These are phyloP conservation scores for Argyrosomus regius DNA, from an alignment of 2,797 vertebrate species.

Conservation along the genomic window DNA sequence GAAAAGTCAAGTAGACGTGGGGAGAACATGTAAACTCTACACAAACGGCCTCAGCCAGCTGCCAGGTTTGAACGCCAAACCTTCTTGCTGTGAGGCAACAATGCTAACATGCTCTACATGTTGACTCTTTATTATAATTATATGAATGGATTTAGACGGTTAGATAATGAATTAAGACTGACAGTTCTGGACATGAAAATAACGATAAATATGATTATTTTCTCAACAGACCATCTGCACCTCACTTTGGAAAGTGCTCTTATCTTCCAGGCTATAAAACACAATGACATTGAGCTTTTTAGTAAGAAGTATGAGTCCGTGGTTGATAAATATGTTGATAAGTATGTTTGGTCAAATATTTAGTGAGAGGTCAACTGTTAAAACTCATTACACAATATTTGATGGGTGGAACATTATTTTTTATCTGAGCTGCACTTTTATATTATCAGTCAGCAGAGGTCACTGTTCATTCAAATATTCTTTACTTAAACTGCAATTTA, in stretches of 20 bases:
- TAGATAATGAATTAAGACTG: background rate
- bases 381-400: no score
- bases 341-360: background rate
- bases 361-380: no score
- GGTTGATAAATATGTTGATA: background rate
- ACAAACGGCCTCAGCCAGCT: background rate
- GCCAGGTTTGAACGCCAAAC: no score
- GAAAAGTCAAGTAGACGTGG: no score
- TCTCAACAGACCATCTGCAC: background rate
- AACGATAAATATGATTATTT: background rate
- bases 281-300: background rate
- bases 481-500: background rate
- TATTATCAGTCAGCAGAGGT: slow-evolving; percentile 44
- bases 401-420: no score
- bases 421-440: background rate
- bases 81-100: no score
- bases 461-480: background rate
- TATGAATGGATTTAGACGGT: background rate
- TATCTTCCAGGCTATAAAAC: no score
- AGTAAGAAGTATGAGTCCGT: background rate
- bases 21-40: no score
- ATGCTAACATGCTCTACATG: background rate
- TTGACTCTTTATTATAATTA: background rate
- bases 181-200: background rate
- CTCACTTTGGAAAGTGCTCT: background rate